Base-by-base conservation (phyloP, 2,797 vertebrate genomes). In the Erpetoichthys calabaricus region DNA sequence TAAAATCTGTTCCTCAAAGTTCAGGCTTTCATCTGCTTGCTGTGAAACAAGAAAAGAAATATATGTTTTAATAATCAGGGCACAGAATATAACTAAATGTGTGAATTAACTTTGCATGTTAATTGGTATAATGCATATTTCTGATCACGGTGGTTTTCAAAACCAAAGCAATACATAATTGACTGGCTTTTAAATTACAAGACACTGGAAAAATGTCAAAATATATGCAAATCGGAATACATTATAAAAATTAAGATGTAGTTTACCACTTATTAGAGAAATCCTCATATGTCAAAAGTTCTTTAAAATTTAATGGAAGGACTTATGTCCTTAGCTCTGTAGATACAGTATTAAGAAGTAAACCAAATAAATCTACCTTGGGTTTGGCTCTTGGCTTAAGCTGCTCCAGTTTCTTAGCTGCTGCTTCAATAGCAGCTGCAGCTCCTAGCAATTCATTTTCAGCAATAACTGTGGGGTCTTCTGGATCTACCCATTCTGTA, bases 1-100 rank as follows among this genome's bases (percentile, higher is more conserved):
- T 57, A 97, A 69, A 63, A 97, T 97, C 75, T 97, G 94, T 58
- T 97, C 93, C 76, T 97, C 93, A 3, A 97, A 97, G 82, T 97
- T 92, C 68, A 97, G 75, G 70, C 90, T 95, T 79, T 97, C 94
- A 0, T 97, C 93, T 0, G 94, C 93, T 67, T 97, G 90, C 92
- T 98, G 76, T 45, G 42, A 65, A 8, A 63, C 8, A 45, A 66
- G 9, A 9, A 56, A 58, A 47, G 41, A 1, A 25, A 25, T 25
- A 25, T 25, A 25, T 25, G 25, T 25, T 45, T 42, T 25, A 43
- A 5, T 45, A n/a, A 47, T 51, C 7, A 4, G 8, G 44, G 45
- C 25, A 42, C 6, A 43, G 51, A 44, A 3, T 3, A 3, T 6
- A 51, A 42, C 52, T 42, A 51, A 25, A 25, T 25, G 25, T 25